Percentiles rank a stretch among this genome's conserved stretches.
Evolutionary conservation across 2,888 invertebrate species (phyloP).

Genomic region (Drosophila algonquin): DNA sequence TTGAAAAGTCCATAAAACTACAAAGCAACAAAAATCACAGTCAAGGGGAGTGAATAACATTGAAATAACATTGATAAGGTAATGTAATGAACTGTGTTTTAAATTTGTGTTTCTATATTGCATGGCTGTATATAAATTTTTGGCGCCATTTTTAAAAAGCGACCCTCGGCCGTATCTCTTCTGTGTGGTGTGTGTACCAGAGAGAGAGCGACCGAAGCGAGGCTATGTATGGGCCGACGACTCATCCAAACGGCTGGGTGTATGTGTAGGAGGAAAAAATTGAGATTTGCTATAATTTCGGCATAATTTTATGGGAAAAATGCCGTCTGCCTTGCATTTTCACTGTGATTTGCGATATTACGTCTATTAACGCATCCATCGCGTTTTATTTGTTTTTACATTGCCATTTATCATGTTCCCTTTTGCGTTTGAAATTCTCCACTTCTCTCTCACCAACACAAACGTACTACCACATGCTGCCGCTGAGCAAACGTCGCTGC

Average conservation of each 20-base stretch:
- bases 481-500: slow-evolving; percentile 4
- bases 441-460: slow-evolving; percentile 26
- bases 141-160: slow-evolving; percentile 71
- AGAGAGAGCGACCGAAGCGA: slow-evolving; percentile 46
- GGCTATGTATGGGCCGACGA: slow-evolving; percentile 22
- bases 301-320: not conserved
- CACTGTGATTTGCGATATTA: slow-evolving; percentile 4
- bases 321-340: not conserved
- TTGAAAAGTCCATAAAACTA: not conserved
- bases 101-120: not conserved
- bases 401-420: slow-evolving; percentile 63
- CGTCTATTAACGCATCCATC: slow-evolving; percentile 34
- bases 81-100: no score
- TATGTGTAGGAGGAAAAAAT: slow-evolving; percentile 2
- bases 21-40: not conserved
- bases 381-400: slow-evolving; percentile 73
- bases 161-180: slow-evolving; percentile 34
- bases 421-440: slow-evolving; percentile 47
- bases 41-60: no score
- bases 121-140: slow-evolving; percentile 28
- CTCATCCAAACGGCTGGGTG: not conserved
- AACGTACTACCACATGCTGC: not conserved
- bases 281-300: slow-evolving; percentile 4
- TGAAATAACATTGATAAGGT: not conserved
- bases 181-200: slow-evolving; percentile 47